Evolutionary conservation across 2,797 vertebrate genomes (phyloP), one percentile per base, ranked within the genome.

Genomic region (Channa striata): DNA sequence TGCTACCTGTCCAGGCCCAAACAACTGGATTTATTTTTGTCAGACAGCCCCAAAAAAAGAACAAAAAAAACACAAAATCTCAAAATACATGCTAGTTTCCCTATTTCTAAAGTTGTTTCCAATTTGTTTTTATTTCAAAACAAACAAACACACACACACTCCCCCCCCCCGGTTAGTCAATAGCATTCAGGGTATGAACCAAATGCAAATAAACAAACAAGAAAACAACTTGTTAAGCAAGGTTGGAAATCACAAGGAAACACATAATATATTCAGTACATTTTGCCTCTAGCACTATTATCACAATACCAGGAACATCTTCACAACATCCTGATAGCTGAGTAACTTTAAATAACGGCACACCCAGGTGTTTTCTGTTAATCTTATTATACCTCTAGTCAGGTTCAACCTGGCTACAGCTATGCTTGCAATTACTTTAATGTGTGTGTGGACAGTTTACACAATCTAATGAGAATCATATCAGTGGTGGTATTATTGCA

Each of bases 321-420:
- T 43, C 16, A 43, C 20, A 37, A 57, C 11, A 52, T 33, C 53
- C 47, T 67, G 37, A 57, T 57, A 14, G 21, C 11, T 56, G 13
- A 19, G 23, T 47, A 34, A 59, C 33, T 34, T 67, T 11, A 47
- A 56, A 33, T 58, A 36, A 37, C n/a, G 5, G 1, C 11, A 36
- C 47, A 34, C 23, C 42, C 48, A 37, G 36, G 47, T 59, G 61
- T n/a, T 56, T 59, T 25, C 60, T 21, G 7, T 36, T 61, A 44
- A 53, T 48, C 37, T n/a, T 36, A 20, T 57, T 17, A 8, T 2
- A 40, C 17, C 17, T 33, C 40, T 30, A 9, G 1, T 0, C 39
- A 23, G 21, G 0, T 16, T 53, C 13, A 23, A 37, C 19, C 8
- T 16, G 20, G 44, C 33, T 21, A n/a, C 0, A 40, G 33, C 23